Evolutionary conservation across 2,113 vertebrate genomes (phyloP), one percentile per base, ranked within the genome.

Genomic region (Australoheros scitulus): DNA sequence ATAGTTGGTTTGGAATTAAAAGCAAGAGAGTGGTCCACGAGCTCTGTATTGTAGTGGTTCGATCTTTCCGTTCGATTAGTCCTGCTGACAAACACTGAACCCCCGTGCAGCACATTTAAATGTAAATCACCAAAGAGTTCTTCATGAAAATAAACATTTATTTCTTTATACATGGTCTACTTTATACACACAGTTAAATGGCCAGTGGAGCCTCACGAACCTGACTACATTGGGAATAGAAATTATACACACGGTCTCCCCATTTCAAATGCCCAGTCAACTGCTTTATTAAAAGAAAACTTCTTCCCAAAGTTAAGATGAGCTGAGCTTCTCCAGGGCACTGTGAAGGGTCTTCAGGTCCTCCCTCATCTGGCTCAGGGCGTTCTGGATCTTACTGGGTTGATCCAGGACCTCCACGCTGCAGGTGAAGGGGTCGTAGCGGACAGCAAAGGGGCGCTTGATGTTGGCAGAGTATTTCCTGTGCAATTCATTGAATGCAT

Each of bases 391-490:
- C 93, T 97, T 95, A 58, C 91, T 81, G n/a, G 94, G 84, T 77
- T 93, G 92, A 64, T 95, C 94, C 82, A 97, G 77, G 22, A 97
- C 88, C 36, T 97, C 94, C 77, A 96, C 4, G 38, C 93, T 95
- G 93, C 93, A 95, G 80, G 95, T 97, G 83, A 96, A 95, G 0
- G 96, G 95, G 74, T 96, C 87, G 0, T 96, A 97, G 68, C 26
- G 91, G 8, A 97, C 88, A 3, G 91, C 91, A 84, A 97, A 97
- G 15, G 94, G 88, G 18, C 95, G 96, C 91, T 95, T 94, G 83
- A 96, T 97, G 64, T 90, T 95, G 50, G 91, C 80, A 1, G 92
- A 83, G 1, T 95, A 97, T 86, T 89, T 95, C 93, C 97, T 98
- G 89, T 24, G 20, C 52, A 65, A 36, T 70, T 11, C 38, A 80